These are phyloP conservation scores for Sisor rabdophorus DNA, from an alignment of 2,113 vertebrate species.

Conservation along the genomic window DNA sequence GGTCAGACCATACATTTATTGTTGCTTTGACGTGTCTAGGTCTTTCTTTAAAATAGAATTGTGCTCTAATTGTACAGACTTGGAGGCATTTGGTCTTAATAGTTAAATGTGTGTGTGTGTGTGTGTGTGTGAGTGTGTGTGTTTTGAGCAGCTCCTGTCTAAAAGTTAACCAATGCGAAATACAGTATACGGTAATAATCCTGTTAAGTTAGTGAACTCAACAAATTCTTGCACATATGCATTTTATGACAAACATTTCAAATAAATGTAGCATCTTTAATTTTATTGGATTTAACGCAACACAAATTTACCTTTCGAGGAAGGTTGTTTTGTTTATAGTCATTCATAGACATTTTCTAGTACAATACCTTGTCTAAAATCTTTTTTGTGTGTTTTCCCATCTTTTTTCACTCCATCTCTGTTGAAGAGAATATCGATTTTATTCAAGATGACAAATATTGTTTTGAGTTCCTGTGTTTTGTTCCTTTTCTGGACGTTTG, in stretches of 20 bases:
- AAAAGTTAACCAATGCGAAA: slow-evolving; percentile 19
- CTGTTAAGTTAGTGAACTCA: slow-evolving; percentile 16
- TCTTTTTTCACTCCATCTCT: not conserved
- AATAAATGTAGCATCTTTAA: slow-evolving; percentile 8
- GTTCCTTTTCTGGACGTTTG: not conserved
- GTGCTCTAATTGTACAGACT: slow-evolving; percentile 7
- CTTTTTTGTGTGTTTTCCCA: not conserved
- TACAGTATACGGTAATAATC: slow-evolving; percentile 15
- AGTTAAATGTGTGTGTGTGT: slow-evolving; percentile 18
- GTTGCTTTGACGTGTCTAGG: not conserved
- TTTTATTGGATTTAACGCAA: slow-evolving; percentile 22
- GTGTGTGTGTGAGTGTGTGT: slow-evolving; percentile 12
- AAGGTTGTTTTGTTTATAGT: not conserved
- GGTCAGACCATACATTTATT: not conserved
- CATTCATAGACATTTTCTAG: slow-evolving; percentile 18
- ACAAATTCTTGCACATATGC: slow-evolving; percentile 28
- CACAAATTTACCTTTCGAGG: not conserved
- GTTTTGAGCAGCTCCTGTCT: slow-evolving; percentile 13
- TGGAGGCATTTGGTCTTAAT: not conserved
- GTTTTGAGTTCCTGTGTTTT: not conserved
- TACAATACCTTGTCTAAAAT: slow-evolving; percentile 4
- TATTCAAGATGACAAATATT: slow-evolving; percentile 16
- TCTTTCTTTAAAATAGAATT: slow-evolving; percentile 16
- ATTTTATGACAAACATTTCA: slow-evolving; percentile 19
- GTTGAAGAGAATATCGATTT: slow-evolving; percentile 22